Base-by-base conservation (phyloP, 2,888 invertebrate genomes). In the Cephalotes varians region DNA sequence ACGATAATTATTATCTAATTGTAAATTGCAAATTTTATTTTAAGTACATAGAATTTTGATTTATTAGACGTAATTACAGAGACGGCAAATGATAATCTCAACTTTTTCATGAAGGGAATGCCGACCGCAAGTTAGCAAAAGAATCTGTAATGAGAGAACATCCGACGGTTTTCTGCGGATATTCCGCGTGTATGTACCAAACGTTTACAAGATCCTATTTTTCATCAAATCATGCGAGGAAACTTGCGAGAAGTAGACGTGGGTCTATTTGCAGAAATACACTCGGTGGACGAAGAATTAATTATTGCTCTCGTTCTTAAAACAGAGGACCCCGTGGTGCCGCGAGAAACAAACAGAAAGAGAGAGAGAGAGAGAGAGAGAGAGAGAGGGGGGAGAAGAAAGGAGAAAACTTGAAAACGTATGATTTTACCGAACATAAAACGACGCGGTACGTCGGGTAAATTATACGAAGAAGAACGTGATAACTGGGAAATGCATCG, bases 381-480 rank as follows among this genome's bases (percentile, higher is more conserved):
- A 49, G 25, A 54, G 15, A 37, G n/a, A 44, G 25, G 2, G 15
- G 37, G 44, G n/a, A 6, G n/a, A 7, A 47, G 18, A 44, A 1
- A 49, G 18, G 10, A 58, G 47, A 34, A 64, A 64, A 54, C 25
- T 15, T n/a, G 34, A n/a, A 37, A 76, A 76, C 18, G 28, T 21
- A 64, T 54, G 54, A 31, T 44, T 62, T 44, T 18, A 62, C 28
- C 25, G 40, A 54, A 76, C 40, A 37, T 21, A 31, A 80, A 47
- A 31, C 37, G 60, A 65, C 47, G 58, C 51, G 37, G 34, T 60
- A 54, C 65, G 47, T 58, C 34, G 44, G 12, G 12, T 77, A 28
- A 81, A 71, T 85, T 85, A 85, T 85, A 77, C 73, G 72, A 77
- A 56, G 72, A 77, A 56, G 54, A 83, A 85, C 79, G 73, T 74